These are phyloP conservation scores for Vicugna pacos DNA, from an alignment of 2,113 vertebrate species.

Conservation along the genomic window DNA sequence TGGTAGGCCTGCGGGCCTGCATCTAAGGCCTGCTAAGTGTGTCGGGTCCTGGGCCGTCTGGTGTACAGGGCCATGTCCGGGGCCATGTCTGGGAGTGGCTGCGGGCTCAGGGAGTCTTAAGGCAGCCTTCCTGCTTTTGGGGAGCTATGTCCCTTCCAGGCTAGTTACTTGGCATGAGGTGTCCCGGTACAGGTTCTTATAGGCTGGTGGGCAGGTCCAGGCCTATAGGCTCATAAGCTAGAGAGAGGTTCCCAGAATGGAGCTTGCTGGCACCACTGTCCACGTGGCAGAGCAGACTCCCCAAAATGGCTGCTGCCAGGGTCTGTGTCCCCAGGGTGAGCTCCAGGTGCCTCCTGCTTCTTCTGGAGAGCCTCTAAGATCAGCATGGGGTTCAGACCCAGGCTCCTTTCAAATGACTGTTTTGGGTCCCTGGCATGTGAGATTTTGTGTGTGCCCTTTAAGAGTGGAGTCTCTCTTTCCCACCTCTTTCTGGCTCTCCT, in stretches of 20 bases:
- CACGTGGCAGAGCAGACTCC: not conserved
- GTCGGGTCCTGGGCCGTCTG: not conserved
- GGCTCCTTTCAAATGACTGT: not conserved
- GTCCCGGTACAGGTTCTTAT: not conserved
- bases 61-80: not conserved
- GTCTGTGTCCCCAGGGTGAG: not conserved
- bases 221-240: not conserved
- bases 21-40: not conserved
- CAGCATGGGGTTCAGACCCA: not conserved
- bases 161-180: not conserved
- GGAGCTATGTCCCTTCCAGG: not conserved
- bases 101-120: not conserved
- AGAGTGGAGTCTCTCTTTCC: not conserved
- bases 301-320: not conserved
- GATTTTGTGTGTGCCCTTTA: not conserved
- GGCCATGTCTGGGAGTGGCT: not conserved
- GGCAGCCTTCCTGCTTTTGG: not conserved
- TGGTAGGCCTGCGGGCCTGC: not conserved
- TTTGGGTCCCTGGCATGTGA: not conserved
- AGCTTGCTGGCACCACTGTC: not conserved
- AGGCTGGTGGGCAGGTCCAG: not conserved
- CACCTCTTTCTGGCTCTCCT: not conserved
- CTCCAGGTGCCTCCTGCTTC: not conserved
- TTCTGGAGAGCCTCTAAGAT: not conserved
- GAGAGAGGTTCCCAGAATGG: no score